Base-by-base conservation (phyloP, 2,888 invertebrate species). In the Leptinotarsa rubiginosa region DNA sequence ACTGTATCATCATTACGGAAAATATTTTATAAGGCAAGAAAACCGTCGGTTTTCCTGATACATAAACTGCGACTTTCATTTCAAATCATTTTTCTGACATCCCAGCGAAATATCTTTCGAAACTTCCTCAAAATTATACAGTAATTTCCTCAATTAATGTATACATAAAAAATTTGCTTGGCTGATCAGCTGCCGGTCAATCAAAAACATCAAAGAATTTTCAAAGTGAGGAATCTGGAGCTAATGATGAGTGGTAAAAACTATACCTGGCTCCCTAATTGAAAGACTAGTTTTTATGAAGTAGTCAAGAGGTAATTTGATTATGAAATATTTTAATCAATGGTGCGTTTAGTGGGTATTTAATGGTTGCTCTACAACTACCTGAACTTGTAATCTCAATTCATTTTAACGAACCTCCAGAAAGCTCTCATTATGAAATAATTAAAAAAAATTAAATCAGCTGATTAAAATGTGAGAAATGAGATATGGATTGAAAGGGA, bases 251-350 rank as follows among this genome's bases (percentile, higher is more conserved):
- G 41, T 59, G 20, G 69, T 69, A 31, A 69, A 69, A 69, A 69
- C 13, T 47, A 20, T 70, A 68, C 15, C 62, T 50, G 25, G 31
- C 65, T 67, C 64, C 74, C 50, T 62, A 62, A 70, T 70, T 62
- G 31, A 62, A 70, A 65, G 25, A 70, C 70, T 64, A 70, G 64
- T 70, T 70, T 70, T 70, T 70, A 31, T 50, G 20, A 18, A 62
- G 47, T 47, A 47, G n/a, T 47, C 18, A 70, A 25, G 65, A 64
- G 41, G 65, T 70, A 65, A 70, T 70, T 70, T 50, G 59, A 70
- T 70, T 70, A 70, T 70, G 64, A 49, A 70, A 70, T 70, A 70
- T 65, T 70, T 70, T 70, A 62, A 70, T 70, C 70, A 70, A 70
- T 41, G 31, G 47, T 65, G 52, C 50, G 64, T 70, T 41, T 62